phyloP scores from a whole-genome alignment of 2,888 invertebrate genomes.

The Leucophenga montana region DNA sequence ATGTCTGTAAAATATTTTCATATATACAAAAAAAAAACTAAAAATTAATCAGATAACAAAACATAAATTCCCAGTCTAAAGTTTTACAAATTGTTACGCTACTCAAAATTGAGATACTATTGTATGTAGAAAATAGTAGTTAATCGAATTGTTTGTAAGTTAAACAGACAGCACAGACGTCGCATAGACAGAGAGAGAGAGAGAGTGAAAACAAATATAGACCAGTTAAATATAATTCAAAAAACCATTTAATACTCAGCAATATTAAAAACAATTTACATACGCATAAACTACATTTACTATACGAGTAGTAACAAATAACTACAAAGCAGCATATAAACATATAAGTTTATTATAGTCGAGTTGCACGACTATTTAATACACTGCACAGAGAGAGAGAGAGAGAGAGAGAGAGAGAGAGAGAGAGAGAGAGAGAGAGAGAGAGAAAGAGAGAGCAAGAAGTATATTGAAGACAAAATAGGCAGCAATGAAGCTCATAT shows the following conservation, averaged over 20 bases:
- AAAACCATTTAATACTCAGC: background rate
- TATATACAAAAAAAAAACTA: constrained; percentile 31
- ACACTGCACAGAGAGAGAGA: too few relatives aligned
- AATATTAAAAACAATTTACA: constrained; percentile 44
- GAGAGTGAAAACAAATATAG: background rate
- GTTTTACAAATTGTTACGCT: constrained; percentile 17
- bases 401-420: too few relatives aligned
- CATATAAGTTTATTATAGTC: background rate
- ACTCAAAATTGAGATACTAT: constrained; percentile 10
- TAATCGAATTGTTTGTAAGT: too few relatives aligned
- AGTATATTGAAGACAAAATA: too few relatives aligned
- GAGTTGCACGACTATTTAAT: too few relatives aligned
- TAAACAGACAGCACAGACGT: too few relatives aligned
- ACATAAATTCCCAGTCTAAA: constrained; percentile 42
- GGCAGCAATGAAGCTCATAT: too few relatives aligned
- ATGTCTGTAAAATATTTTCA: constrained; percentile 36
- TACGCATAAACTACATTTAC: constrained; percentile 42
- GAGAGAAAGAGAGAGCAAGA: too few relatives aligned
- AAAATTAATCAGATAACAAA: constrained; percentile 49
- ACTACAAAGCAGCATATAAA: background rate
- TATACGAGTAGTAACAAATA: constrained; percentile 22
- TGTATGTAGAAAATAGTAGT: constrained; percentile 13
- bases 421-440: too few relatives aligned
- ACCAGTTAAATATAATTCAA: background rate
- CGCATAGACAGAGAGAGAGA: too few relatives aligned